Conservation (phyloP, 2,888 invertebrate genomes). For the Acleris laterana region DNA sequence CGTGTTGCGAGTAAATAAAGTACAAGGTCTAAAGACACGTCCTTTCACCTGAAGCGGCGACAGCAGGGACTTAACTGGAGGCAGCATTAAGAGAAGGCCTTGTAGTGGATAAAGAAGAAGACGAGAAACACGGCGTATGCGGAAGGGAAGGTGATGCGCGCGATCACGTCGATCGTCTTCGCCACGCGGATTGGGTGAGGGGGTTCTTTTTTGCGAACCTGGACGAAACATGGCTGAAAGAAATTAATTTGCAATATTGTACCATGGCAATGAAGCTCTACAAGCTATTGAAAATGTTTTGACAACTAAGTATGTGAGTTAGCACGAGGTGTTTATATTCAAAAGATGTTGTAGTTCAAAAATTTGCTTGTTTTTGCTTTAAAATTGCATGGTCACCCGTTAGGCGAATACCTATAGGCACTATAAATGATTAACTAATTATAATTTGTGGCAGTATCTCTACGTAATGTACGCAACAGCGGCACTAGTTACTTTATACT, state of each 20-base stretch:
- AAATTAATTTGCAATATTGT: slow-evolving; percentile 42
- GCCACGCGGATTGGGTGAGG: slow-evolving; percentile 96
- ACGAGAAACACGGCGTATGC: slow-evolving; percentile 96
- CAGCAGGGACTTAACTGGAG: slow-evolving; percentile 48
- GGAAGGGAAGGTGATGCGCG: slow-evolving; percentile 96
- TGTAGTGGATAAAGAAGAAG: slow-evolving; percentile 98
- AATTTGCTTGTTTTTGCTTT: too few relatives aligned
- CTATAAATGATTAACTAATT: too few relatives aligned
- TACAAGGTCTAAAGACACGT: slow-evolving; percentile 60
- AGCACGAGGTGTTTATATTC: too few relatives aligned
- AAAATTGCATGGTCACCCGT: too few relatives aligned
- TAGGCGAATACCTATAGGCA: too few relatives aligned
- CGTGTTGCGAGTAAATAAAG: slow-evolving; percentile 57
- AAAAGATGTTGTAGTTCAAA: too few relatives aligned
- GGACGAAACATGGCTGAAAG: slow-evolving; percentile 91
- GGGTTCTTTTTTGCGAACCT: slow-evolving; percentile 95
- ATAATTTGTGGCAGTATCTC: too few relatives aligned
- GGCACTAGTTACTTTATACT: too few relatives aligned
- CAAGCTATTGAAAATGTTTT: slow-evolving; percentile 3
- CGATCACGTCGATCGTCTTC: slow-evolving; percentile 97
- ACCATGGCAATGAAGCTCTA: slow-evolving; percentile 22
- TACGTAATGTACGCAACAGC: too few relatives aligned
- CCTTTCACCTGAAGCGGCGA: slow-evolving; percentile 63
- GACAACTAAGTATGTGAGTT: not conserved
- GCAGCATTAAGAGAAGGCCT: slow-evolving; percentile 89